Percentiles rank a stretch among this genome's conserved stretches.
phyloP scores from a whole-genome alignment of 2,113 vertebrate species.

The Xiphophorus hellerii region DNA sequence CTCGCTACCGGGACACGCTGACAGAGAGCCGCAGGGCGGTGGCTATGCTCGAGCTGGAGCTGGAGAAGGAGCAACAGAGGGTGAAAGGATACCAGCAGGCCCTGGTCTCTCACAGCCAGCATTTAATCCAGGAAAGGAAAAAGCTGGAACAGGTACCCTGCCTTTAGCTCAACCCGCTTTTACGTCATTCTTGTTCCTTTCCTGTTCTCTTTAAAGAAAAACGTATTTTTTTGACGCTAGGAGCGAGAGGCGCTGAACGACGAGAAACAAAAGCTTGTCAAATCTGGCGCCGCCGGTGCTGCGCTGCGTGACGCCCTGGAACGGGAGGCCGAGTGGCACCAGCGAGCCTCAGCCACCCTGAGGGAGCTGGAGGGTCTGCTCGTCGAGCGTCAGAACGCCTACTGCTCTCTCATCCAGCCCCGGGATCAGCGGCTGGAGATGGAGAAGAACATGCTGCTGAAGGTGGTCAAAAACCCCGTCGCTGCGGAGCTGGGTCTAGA shows the following conservation, averaged over 20 bases:
- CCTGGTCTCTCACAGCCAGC: slow-evolving; percentile 88
- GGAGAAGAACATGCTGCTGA: slow-evolving; percentile 88
- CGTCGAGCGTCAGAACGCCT: slow-evolving; percentile 88
- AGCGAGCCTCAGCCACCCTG: slow-evolving; percentile 78
- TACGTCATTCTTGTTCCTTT: not conserved
- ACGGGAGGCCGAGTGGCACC: slow-evolving; percentile 85
- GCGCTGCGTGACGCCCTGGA: slow-evolving; percentile 81
- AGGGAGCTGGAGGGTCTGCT: slow-evolving; percentile 86
- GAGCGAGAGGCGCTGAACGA: slow-evolving; percentile 79
- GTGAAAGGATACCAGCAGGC: slow-evolving; percentile 89
- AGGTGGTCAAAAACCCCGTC: slow-evolving; percentile 83
- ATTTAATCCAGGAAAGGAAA: slow-evolving; percentile 87
- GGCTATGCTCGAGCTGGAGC: slow-evolving; percentile 88
- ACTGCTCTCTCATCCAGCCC: slow-evolving; percentile 87
- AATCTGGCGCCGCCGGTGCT: slow-evolving; percentile 75
- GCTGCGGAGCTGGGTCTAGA: slow-evolving; percentile 81
- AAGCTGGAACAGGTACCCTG: slow-evolving; percentile 81
- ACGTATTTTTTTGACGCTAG: slow-evolving; percentile 19
- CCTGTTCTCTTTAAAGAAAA: slow-evolving; percentile 2
- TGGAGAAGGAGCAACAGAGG: slow-evolving; percentile 91
- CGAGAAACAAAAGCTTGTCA: slow-evolving; percentile 80
- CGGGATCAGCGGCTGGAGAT: slow-evolving; percentile 84
- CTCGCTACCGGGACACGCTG: slow-evolving; percentile 86
- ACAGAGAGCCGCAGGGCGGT: slow-evolving; percentile 83
- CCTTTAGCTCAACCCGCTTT: not conserved